phyloP scores from a whole-genome alignment of 1,140 invertebrate species.

The Pissodes strobi region DNA sequence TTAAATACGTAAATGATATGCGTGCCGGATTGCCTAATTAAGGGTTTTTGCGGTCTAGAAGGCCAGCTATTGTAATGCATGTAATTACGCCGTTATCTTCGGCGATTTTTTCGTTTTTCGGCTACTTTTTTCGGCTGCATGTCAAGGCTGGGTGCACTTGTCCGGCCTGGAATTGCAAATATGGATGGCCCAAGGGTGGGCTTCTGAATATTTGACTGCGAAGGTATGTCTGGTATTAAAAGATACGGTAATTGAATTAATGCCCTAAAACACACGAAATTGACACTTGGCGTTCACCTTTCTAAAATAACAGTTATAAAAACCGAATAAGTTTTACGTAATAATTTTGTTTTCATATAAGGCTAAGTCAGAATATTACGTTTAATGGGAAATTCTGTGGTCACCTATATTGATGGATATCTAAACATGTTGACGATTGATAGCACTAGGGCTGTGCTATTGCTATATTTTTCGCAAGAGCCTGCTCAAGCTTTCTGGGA shows the following conservation, averaged over 20 bases:
- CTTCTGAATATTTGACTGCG: not conserved
- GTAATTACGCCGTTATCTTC: slow-evolving; percentile 28
- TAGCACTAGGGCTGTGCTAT: too few relatives aligned
- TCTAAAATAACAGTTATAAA: too few relatives aligned
- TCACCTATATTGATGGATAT: too few relatives aligned
- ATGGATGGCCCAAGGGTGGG: slow-evolving; percentile 1
- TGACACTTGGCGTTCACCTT: not conserved
- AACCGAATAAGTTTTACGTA: too few relatives aligned
- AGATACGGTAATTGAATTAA: not conserved
- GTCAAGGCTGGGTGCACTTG: slow-evolving; percentile 16
- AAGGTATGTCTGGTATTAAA: not conserved
- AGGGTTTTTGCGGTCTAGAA: slow-evolving; percentile 33
- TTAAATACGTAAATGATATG: slow-evolving; percentile 35
- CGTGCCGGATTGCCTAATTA: slow-evolving; percentile 32
- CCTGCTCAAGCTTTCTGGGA: too few relatives aligned
- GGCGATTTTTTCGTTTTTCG: slow-evolving; percentile 19
- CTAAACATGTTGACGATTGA: too few relatives aligned
- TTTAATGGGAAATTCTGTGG: too few relatives aligned
- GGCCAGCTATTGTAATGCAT: slow-evolving; percentile 25
- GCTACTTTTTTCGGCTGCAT: slow-evolving; percentile 20
- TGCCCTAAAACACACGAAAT: not conserved
- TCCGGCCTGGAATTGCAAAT: slow-evolving; percentile 11
- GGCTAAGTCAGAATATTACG: too few relatives aligned
- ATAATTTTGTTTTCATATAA: too few relatives aligned
- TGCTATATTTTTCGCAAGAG: too few relatives aligned